A percentile compares a stretch with the other conserved stretches of the same genome.
Evolutionary conservation across 1,140 invertebrate genomes (phyloP).

Genomic region (Pteromalus puparum): DNA sequence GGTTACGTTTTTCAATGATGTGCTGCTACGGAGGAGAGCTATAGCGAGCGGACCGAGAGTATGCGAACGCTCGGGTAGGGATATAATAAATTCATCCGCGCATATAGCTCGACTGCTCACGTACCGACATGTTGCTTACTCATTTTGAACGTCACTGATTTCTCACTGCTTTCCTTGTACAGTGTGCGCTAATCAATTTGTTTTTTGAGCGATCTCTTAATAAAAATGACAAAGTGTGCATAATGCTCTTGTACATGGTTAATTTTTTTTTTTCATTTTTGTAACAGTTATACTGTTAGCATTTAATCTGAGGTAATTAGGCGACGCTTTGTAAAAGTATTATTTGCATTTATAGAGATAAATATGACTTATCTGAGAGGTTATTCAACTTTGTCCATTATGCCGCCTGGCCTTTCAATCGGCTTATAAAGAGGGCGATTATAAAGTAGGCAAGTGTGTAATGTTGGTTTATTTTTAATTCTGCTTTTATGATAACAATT

Average conservation of each 20-base stretch:
- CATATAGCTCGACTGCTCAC: not conserved
- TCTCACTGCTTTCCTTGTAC: not conserved
- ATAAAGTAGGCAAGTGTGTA: not conserved
- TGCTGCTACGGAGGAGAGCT: not conserved
- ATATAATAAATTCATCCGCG: constrained; percentile 48
- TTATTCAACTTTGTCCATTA: not conserved
- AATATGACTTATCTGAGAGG: not conserved
- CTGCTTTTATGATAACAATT: not conserved
- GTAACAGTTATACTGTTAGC: not conserved
- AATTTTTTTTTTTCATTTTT: not conserved
- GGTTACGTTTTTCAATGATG: not conserved
- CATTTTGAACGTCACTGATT: not conserved
- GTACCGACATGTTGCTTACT: constrained; percentile 1
- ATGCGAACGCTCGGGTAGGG: constrained; percentile 14
- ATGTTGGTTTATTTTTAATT: not conserved
- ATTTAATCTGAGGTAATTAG: not conserved
- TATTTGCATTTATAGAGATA: not conserved
- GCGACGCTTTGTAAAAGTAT: not conserved
- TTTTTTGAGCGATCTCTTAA: not conserved
- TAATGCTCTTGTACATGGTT: not conserved
- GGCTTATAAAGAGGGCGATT: not conserved
- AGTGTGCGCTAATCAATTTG: too few relatives aligned
- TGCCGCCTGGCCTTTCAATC: not conserved
- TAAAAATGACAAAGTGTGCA: too few relatives aligned
- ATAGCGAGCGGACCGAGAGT: not conserved